phyloP scores from a whole-genome alignment of 2,113 vertebrate genomes.

The Etheostoma spectabile region DNA sequence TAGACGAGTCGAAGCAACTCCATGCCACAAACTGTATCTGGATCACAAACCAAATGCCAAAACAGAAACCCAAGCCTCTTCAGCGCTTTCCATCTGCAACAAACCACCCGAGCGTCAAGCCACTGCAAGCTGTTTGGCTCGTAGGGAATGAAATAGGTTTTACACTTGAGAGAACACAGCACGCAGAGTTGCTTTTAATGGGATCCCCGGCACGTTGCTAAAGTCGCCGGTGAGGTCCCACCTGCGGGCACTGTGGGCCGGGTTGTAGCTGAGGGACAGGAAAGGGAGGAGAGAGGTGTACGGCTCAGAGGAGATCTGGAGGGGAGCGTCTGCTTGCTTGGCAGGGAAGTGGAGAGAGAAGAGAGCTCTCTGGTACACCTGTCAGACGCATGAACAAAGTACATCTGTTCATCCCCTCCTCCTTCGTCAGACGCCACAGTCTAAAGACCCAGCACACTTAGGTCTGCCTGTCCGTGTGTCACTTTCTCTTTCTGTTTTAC shows the following conservation, averaged over 20 bases:
- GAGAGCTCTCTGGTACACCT: constrained; percentile 67
- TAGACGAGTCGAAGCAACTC: neutral
- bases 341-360: constrained; percentile 50
- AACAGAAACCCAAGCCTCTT: constrained; percentile 60
- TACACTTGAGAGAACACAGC: constrained; percentile 71
- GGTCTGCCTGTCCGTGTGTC: constrained; percentile 35
- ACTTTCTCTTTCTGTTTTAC: constrained; percentile 36
- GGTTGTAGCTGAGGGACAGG: constrained; percentile 38
- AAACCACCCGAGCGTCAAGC: constrained; percentile 66
- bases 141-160: constrained; percentile 74
- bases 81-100: constrained; percentile 70
- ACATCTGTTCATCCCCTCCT: constrained; percentile 72
- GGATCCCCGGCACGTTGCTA: constrained; percentile 51
- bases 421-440: constrained; percentile 50
- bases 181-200: constrained; percentile 53
- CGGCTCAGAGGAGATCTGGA: constrained; percentile 44
- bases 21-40: constrained; percentile 42
- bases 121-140: constrained; percentile 75
- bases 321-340: constrained; percentile 22
- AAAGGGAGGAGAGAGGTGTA: constrained; percentile 22
- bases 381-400: constrained; percentile 72
- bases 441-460: constrained; percentile 46
- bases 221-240: constrained; percentile 56
- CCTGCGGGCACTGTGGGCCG: constrained; percentile 38
- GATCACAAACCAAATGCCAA: constrained; percentile 56